Evolutionary conservation across 2,888 invertebrate species (phyloP), one percentile per base, ranked within the genome.

Genomic region (Dorcus hopei): DNA sequence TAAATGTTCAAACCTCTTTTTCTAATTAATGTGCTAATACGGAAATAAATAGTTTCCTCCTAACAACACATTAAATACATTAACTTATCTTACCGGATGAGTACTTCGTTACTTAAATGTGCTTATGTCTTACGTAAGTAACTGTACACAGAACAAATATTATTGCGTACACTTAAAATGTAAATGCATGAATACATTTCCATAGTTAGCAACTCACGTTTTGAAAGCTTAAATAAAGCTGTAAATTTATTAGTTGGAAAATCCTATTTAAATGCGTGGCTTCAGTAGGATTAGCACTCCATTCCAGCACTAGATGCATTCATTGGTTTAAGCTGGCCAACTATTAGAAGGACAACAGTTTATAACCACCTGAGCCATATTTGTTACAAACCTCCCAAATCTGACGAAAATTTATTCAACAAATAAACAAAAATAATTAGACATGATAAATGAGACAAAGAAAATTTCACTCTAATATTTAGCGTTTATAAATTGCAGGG

Each of bases 201-300:
- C 74, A 72, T 72, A 71, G 68, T 66, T 70, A 66, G 71, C 61
- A 68, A 72, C 71, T 74, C 70, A 70, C 73, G 71, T 75, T 73
- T 76, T 76, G 75, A 79, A 80, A 80, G 82, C 82, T 83, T 82
- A 82, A 80, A 80, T 80, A 81, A 82, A 83, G 82, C 82, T 79
- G 75, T 71, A 77, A 82, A 82, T 83, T 83, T 83, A 83, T 82
- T 80, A 79, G 79, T 79, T 77, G 77, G 76, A 81, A 81, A 82
- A 82, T 80, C 82, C 79, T 75, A 77, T 77, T 77, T 79, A 80
- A 80, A 79, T 80, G 77, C 78, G 74, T 74, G 73, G 74, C 76
- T 74, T 74, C 74, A 73, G 74, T 68, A 67, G 81, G 82, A 82
- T 82, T 82, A 82, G 81, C 82, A 82, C 82, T 79, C 81, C 79